Percentiles rank a stretch among this genome's conserved stretches.
phyloP scores from a whole-genome alignment of 2,888 invertebrate species.

The Acrocera orbiculus region DNA sequence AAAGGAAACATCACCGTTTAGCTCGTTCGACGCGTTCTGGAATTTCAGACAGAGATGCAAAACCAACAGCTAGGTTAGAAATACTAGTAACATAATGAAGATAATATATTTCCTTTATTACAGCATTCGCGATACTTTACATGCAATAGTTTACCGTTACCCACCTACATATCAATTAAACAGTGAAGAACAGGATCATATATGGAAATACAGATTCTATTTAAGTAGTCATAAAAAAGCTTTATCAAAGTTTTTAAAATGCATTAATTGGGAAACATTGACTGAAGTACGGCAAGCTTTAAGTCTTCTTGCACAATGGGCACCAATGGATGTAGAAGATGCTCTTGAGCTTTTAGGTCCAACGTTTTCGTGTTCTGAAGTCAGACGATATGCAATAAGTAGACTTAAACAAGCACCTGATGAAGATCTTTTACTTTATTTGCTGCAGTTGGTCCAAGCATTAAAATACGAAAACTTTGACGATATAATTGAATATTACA shows the following conservation, averaged over 20 bases:
- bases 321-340: slow-evolving; percentile 94
- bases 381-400: slow-evolving; percentile 82
- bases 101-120: slow-evolving; percentile 30
- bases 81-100: too few relatives aligned
- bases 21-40: slow-evolving; percentile 84
- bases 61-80: slow-evolving; percentile 54
- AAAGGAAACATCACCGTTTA: slow-evolving; percentile 90
- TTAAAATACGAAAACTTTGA: slow-evolving; percentile 81
- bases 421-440: slow-evolving; percentile 82
- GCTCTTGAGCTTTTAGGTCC: slow-evolving; percentile 85
- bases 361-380: slow-evolving; percentile 73
- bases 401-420: slow-evolving; percentile 83
- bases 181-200: slow-evolving; percentile 85
- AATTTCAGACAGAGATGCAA: slow-evolving; percentile 77
- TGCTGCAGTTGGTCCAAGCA: slow-evolving; percentile 92
- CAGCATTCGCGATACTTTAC: slow-evolving; percentile 69
- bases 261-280: slow-evolving; percentile 84
- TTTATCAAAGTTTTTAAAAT: slow-evolving; percentile 90
- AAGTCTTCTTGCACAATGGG: slow-evolving; percentile 78
- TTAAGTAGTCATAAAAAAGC: slow-evolving; percentile 85
- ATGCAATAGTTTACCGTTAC: slow-evolving; percentile 62
- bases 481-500: slow-evolving; percentile 41
- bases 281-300: slow-evolving; percentile 77
- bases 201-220: slow-evolving; percentile 96
- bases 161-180: slow-evolving; percentile 72